phyloP scores from a whole-genome alignment of 2,797 vertebrate species.

The Echeneis naucrates region DNA sequence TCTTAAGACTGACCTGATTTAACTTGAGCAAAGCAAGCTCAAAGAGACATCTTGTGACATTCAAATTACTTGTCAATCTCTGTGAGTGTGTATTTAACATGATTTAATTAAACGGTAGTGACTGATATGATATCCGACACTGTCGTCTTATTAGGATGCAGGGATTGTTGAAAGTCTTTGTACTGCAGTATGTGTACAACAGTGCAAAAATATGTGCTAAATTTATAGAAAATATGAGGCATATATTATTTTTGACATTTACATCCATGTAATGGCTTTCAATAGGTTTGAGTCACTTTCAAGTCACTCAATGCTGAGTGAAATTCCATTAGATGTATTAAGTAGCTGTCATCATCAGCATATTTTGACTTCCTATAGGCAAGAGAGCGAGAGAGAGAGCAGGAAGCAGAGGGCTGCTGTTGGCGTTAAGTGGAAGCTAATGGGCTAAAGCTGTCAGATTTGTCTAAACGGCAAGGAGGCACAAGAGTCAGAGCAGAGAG shows the following conservation, averaged over 20 bases:
- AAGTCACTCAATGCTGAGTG: not conserved
- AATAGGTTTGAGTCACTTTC: too few species aligned
- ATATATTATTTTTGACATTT: not conserved
- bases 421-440: too few species aligned
- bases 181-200: too few species aligned
- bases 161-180: not conserved
- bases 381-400: too few species aligned
- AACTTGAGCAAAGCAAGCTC: conserved; percentile 10
- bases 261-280: not conserved
- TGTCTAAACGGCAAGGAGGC: too few species aligned
- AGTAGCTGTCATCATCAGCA: not conserved
- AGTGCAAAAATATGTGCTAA: too few species aligned
- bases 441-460: too few species aligned
- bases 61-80: conserved; percentile 23
- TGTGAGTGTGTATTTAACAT: conserved; percentile 40
- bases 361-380: too few species aligned
- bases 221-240: not conserved
- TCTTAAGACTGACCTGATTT: conserved; percentile 16
- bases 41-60: conserved; percentile 11
- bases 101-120: conserved; percentile 50
- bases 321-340: not conserved
- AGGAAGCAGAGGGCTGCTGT: too few species aligned
- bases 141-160: not conserved
- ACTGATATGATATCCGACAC: not conserved
- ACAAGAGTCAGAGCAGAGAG: too few species aligned